Evolutionary conservation across 2,113 vertebrate genomes (phyloP).

Genomic region (Podarcis raffonei): DNA sequence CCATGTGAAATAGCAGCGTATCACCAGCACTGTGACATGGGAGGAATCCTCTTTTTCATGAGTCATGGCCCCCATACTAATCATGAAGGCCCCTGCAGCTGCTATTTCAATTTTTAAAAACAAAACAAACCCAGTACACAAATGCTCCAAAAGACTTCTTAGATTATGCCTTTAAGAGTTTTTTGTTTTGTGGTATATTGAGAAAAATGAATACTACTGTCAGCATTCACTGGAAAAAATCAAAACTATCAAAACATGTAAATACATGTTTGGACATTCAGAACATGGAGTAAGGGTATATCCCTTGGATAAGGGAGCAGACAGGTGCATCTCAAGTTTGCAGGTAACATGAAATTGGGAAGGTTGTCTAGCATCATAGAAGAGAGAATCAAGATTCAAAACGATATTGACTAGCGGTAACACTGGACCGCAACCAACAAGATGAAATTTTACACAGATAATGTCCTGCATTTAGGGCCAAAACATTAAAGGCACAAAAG

Average conservation of each 20-base stretch:
- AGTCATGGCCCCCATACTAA: no score
- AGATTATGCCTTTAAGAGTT: background rate
- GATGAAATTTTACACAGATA: background rate
- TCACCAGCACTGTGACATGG: no score
- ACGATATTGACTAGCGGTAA: background rate
- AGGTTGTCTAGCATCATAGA: background rate
- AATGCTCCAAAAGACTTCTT: background rate
- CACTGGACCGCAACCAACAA: background rate
- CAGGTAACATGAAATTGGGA: background rate
- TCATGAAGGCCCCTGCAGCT: no score
- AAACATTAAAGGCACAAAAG: background rate
- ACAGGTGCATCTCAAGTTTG: background rate
- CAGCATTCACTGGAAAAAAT: background rate
- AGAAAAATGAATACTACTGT: background rate
- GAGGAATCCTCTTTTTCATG: no score
- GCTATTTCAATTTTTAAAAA: no score
- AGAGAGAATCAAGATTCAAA: background rate
- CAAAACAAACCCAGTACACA: background rate
- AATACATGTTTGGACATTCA: background rate
- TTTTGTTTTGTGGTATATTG: background rate
- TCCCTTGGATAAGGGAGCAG: background rate
- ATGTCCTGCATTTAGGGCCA: background rate
- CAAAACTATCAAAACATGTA: background rate
- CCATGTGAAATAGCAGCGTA: no score
- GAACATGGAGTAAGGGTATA: background rate